These are phyloP conservation scores for Papilio dardanus DNA, from an alignment of 1,140 invertebrate species.

Conservation along the genomic window DNA sequence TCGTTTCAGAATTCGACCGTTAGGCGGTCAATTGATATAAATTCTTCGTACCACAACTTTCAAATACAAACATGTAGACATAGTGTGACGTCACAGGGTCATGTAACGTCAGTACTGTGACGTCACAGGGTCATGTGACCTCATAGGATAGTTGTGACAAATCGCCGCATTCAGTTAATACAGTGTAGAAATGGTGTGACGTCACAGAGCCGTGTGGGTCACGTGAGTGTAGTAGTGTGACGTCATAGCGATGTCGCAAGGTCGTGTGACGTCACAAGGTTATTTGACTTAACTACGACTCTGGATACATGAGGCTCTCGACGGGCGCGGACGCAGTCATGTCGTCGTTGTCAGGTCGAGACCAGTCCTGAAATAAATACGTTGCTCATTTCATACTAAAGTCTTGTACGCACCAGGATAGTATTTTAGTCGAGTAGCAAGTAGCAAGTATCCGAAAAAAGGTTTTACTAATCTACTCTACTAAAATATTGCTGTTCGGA, in stretches of 20 bases:
- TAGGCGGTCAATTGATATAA: no score
- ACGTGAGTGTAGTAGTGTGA: slow-evolving; percentile 36
- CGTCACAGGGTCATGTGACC: background rate
- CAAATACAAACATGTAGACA: no score
- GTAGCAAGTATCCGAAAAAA: no score
- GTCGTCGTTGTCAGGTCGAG: slow-evolving; percentile 62
- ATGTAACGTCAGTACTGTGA: slow-evolving; percentile 36
- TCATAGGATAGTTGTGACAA: background rate
- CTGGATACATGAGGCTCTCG: slow-evolving; percentile 68
- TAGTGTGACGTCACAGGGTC: background rate
- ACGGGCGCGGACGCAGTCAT: slow-evolving; percentile 70
- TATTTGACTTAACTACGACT: slow-evolving; percentile 63
- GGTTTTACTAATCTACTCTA: no score
- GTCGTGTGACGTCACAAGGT: slow-evolving; percentile 9
- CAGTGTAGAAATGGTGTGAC: background rate
- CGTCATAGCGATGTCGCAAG: background rate
- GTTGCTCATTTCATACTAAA: no score
- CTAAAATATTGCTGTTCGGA: no score
- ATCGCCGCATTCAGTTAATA: no score
- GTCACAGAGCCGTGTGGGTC: background rate
- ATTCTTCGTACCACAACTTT: no score
- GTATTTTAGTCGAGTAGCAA: no score
- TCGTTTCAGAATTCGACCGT: no score
- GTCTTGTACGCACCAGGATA: no score
- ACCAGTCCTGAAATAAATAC: slow-evolving; percentile 74